Evolutionary conservation across 2,888 invertebrate species (phyloP), one percentile per base, ranked within the genome.

Genomic region (Crossocerus cetratus): DNA sequence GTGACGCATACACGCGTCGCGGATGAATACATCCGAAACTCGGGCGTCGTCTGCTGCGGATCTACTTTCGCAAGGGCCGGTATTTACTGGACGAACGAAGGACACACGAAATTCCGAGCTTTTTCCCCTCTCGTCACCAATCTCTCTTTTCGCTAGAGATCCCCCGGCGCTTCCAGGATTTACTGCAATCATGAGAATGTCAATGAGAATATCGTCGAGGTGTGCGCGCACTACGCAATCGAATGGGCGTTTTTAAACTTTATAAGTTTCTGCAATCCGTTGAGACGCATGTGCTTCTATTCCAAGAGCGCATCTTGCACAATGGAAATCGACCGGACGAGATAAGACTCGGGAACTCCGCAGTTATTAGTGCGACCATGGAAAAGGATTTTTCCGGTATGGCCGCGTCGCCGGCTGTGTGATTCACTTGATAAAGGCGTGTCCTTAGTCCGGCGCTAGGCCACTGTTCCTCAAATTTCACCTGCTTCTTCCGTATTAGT

Each of bases 21-120:
- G 83, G 69, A 84, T 74, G 69, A 65, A 84, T 84, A 84, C 78
- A 74, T 54, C 54, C 32, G 69, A 43, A 58, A 61, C 63, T 77
- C 83, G 82, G 74, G 81, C 77, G 80, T 83, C 83, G 83, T 82
- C 84, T 80, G 83, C 82, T 84, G n/a, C n/a, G 76, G 77, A 55
- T 77, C 81, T 83, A 75, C 80, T 83, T 84, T 77, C 53, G 18
- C 61, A 55, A 54, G 69, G 56, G 68, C 72, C 76, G 69, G 63
- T 72, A 53, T 58, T 64, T 13, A n/a, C 43, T 45, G 23, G 54
- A 20, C 1, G 49, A 4, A 49, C 13, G 49, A 49, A 49, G 4
- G 16, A 16, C 8, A 49, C 16, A 49, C 16, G 1, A 49, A 49
- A 49, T 49, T 32, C 11, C 32, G 32, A 32, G 32, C 11, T 32